Conservation (phyloP, 2,113 vertebrate genomes). For the Todiramphus chloris region DNA sequence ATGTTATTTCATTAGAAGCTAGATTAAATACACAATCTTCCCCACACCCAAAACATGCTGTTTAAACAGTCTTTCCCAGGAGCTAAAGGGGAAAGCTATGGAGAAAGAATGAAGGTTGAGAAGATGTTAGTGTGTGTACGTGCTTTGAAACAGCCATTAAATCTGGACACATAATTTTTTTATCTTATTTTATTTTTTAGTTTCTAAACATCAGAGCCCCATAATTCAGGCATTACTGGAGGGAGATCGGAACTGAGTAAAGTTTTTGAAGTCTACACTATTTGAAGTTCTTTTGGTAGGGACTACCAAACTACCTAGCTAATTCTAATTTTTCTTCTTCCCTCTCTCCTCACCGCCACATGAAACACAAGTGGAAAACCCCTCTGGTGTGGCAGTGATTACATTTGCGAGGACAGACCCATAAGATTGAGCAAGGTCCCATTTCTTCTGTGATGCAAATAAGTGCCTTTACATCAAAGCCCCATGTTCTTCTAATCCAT, state of each 20-base stretch:
- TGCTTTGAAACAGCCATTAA: background rate
- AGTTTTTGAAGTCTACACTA: background rate
- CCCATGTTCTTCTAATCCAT: background rate
- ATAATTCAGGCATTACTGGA: background rate
- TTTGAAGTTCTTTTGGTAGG: background rate
- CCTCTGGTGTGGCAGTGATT: background rate
- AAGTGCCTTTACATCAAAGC: constrained; percentile 27
- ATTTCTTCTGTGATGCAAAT: constrained; percentile 35
- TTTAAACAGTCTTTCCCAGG: background rate
- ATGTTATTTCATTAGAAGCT: background rate
- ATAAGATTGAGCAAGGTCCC: background rate
- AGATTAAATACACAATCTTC: background rate
- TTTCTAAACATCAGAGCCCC: background rate
- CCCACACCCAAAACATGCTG: background rate
- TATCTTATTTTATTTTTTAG: background rate
- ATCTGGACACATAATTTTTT: background rate
- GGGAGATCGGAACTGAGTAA: background rate
- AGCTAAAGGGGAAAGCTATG: background rate
- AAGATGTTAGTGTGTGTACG: background rate
- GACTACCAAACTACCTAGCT: background rate
- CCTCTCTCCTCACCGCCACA: background rate
- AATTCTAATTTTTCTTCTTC: background rate
- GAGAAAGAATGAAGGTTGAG: background rate
- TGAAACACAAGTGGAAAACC: background rate
- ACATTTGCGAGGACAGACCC: background rate